Evolutionary conservation across 1,140 invertebrate species (phyloP), one percentile per base, ranked within the genome.

Genomic region (Tetragnatha versicolor): DNA sequence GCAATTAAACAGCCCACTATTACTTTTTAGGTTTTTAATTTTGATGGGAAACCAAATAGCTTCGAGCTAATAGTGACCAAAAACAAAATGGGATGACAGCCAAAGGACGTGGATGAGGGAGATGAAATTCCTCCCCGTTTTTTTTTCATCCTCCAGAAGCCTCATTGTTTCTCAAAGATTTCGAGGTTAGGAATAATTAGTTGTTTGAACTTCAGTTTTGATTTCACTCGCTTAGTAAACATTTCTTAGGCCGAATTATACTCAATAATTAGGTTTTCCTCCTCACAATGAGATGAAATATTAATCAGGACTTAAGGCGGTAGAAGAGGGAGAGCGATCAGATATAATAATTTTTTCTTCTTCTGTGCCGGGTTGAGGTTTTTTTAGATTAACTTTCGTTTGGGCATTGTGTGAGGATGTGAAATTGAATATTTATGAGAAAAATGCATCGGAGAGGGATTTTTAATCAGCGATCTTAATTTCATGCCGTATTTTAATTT

Each of bases 1-100:
- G 61, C 61, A 65, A 65, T 65, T 65, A 65, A 65, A 37, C 22
- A 25, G 20, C 35, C 29, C 10, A 37, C 61, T 42, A 65, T 65
- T 65, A 65, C 61, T 65, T 65, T 65, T 63, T 42, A n/a, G 61
- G 61, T 42, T 65, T 65, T 65, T 65, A 65, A 65, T 65, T 65
- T 65, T 39, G 25, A 42, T 27, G 0, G 33, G 14, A 14, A 42
- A 42, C 39, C 33, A 65, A 65, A 65, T 65, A 65, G 61, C 61
- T 65, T 9, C 17, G 35, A 65, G 61, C 61, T 25, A 65, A 65
- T 65, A 45, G 35, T 65, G 22, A 42, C 33, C 39, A 22, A 25
- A 65, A 25, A 35, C 10, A 17, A 27, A 17, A 27, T 60, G 31
- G 5, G 37, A 37, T 37, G 61, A 42, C 39, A 65, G 9, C 6